Conservation (phyloP, 92 coral and sea anemone species). For the Scolanthus callimorphus region DNA sequence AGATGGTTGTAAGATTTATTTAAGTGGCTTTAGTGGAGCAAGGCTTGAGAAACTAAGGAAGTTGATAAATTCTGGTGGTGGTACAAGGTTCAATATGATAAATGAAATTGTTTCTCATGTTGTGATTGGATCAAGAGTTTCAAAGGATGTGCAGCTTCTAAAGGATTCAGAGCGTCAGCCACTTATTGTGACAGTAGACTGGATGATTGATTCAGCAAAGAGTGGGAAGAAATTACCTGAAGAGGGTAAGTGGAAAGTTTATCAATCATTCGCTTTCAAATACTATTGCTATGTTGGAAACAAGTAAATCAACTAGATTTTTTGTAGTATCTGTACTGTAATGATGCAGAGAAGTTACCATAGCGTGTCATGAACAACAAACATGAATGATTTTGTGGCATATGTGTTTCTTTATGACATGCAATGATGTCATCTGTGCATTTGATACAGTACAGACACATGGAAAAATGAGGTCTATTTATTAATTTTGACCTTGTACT, state of each 20-base stretch:
- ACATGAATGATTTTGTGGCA: too few species aligned
- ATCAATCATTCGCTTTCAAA: background rate
- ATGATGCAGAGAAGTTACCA: too few species aligned
- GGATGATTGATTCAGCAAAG: constrained; percentile 92
- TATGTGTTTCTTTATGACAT: too few species aligned
- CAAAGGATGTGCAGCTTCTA: constrained; percentile 60
- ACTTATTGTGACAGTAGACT: constrained; percentile 65
- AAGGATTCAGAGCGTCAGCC: constrained; percentile 67
- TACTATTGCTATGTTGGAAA: too few species aligned
- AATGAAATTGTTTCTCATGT: constrained; percentile 92
- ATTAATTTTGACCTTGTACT: too few species aligned
- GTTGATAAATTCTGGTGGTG: constrained; percentile 88
- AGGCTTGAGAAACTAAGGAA: constrained; percentile 75
- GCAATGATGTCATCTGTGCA: too few species aligned
- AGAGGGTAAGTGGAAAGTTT: constrained; percentile 45
- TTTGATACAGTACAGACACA: too few species aligned
- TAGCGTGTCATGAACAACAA: too few species aligned
- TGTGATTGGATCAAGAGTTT: constrained; percentile 58
- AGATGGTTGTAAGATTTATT: constrained; percentile 90
- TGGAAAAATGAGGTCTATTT: too few species aligned
- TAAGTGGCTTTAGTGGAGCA: constrained; percentile 79
- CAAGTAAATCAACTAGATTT: too few species aligned
- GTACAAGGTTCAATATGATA: constrained; percentile 90
- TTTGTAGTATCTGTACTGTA: too few species aligned
- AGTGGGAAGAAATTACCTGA: constrained; percentile 71